Evolutionary conservation across 2,888 invertebrate genomes (phyloP).

Genomic region (Taenaris catops): DNA sequence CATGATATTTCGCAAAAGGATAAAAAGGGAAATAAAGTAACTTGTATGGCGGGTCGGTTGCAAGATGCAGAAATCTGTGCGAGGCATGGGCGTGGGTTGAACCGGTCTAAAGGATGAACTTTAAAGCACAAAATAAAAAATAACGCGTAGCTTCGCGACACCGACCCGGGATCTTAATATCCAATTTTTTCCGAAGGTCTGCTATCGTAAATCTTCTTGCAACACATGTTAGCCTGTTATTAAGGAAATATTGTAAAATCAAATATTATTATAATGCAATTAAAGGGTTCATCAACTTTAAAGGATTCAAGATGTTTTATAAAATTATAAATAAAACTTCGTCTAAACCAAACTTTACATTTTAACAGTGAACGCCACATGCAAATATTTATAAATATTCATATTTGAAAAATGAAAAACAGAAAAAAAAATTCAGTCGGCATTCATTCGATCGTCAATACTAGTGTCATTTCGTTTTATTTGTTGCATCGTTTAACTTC

Average conservation of each 20-base stretch:
- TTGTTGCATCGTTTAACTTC: too few species aligned
- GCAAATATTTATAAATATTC: too few species aligned
- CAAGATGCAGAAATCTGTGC: constrained; percentile 78
- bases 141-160: constrained; percentile 62
- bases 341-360: too few species aligned
- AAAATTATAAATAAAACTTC: too few species aligned
- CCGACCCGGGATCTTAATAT: constrained; percentile 47
- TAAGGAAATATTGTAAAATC: constrained; percentile 19
- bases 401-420: too few species aligned
- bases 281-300: constrained; percentile 5
- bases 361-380: too few species aligned
- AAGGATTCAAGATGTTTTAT: too few species aligned
- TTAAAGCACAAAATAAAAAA: constrained; percentile 71
- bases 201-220: constrained; percentile 20
- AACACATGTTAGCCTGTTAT: constrained; percentile 20
- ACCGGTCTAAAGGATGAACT: constrained; percentile 79
- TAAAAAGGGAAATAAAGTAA: constrained; percentile 71
- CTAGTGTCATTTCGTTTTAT: too few species aligned
- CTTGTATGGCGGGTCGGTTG: constrained; percentile 71
- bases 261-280: constrained; percentile 20
- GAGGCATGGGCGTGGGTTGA: constrained; percentile 62
- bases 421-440: too few species aligned
- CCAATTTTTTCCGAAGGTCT: constrained; percentile 36
- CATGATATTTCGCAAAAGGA: constrained; percentile 64
- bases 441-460: too few species aligned